Conservation (phyloP, 2,113 vertebrate species). For the Colaptes auratus region DNA sequence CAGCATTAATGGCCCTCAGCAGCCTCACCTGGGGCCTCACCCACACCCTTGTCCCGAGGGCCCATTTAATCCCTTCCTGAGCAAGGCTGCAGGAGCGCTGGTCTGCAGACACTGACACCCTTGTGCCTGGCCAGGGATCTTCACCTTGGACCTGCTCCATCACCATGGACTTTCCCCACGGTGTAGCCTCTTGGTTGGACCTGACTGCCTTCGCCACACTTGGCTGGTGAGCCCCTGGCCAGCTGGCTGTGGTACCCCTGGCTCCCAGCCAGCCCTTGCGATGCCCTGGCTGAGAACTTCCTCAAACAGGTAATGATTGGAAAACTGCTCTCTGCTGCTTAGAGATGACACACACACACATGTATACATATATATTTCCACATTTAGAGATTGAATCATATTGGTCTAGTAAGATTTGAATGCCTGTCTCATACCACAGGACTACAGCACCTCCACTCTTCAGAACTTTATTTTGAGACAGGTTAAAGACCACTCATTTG, state of each 20-base stretch:
- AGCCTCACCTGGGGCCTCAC: not conserved
- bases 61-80: rapidly evolving
- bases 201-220: rapidly evolving
- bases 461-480: not conserved
- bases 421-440: not conserved
- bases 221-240: not conserved
- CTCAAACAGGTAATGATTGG: not conserved
- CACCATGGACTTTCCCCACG: not conserved
- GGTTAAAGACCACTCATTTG: not conserved
- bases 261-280: rapidly evolving
- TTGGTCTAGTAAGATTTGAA: not conserved
- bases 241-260: not conserved
- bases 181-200: not conserved
- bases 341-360: not conserved
- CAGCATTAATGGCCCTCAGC: not conserved
- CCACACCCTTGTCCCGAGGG: not conserved
- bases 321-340: not conserved
- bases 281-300: not conserved
- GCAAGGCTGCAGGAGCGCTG: not conserved
- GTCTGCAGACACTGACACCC: not conserved
- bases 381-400: not conserved
- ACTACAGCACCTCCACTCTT: not conserved
- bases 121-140: too few species aligned
- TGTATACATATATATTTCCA: too few species aligned
- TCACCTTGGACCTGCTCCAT: not conserved